A percentile compares a stretch with the other conserved stretches of the same genome.
Conservation (phyloP, 2,888 invertebrate genomes). For the Ormyrus rosae region DNA sequence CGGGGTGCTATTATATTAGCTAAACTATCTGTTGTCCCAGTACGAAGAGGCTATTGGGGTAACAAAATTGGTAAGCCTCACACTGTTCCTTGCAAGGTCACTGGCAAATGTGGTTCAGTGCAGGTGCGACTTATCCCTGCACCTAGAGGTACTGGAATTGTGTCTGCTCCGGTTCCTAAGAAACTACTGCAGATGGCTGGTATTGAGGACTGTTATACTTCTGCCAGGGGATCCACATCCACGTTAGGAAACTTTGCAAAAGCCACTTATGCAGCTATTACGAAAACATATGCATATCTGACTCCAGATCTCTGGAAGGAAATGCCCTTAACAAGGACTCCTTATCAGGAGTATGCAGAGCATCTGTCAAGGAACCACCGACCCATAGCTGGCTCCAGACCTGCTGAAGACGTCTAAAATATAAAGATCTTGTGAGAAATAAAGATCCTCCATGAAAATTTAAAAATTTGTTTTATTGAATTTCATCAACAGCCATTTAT, state of each 20-base stretch:
- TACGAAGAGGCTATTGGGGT: slow-evolving; percentile 99
- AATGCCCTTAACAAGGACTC: slow-evolving; percentile 92
- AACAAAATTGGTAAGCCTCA: slow-evolving; percentile 99
- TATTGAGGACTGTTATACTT: slow-evolving; percentile 99
- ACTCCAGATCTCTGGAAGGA: slow-evolving; percentile 99
- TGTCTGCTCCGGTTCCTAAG: slow-evolving; percentile 99
- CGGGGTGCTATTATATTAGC: slow-evolving; percentile 99
- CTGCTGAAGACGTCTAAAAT: slow-evolving; percentile 47
- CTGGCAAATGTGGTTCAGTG: slow-evolving; percentile 99
- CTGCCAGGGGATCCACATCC: slow-evolving; percentile 97
- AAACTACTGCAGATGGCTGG: slow-evolving; percentile 99
- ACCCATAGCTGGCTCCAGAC: slow-evolving; percentile 72
- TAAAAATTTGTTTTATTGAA: slow-evolving; percentile 28
- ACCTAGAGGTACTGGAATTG: slow-evolving; percentile 99
- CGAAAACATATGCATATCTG: slow-evolving; percentile 98
- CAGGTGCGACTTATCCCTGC: slow-evolving; percentile 98
- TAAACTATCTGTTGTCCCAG: slow-evolving; percentile 98
- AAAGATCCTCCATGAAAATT: slow-evolving; percentile 51
- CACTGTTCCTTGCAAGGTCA: slow-evolving; percentile 99
- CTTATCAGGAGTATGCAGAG: slow-evolving; percentile 97
- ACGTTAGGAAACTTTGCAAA: slow-evolving; percentile 99
- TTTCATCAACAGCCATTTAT: too few species aligned
- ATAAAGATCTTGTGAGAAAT: slow-evolving; percentile 36
- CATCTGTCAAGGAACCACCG: slow-evolving; percentile 84
- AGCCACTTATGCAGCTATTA: slow-evolving; percentile 99